These are phyloP conservation scores for Drosophila gunungcola DNA, from an alignment of 1,140 invertebrate genomes.

Conservation along the genomic window DNA sequence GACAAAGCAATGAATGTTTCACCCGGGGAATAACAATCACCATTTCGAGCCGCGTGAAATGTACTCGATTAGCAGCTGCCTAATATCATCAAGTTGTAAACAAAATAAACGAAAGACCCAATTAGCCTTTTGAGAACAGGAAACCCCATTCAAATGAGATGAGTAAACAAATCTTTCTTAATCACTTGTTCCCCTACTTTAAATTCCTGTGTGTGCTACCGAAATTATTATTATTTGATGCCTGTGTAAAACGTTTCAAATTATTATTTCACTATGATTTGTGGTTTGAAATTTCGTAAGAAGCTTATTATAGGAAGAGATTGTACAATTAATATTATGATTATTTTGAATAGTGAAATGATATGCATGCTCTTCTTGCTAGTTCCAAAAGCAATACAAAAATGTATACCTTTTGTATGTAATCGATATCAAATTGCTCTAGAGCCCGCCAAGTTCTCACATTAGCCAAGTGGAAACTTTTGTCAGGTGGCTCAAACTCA, in stretches of 20 bases:
- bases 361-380: too few relatives aligned
- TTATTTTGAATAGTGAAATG: too few relatives aligned
- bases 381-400: neutral
- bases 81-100: constrained; percentile 42
- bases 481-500: constrained; percentile 57
- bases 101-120: constrained; percentile 30
- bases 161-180: constrained; percentile 39
- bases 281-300: too few relatives aligned
- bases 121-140: constrained; percentile 31
- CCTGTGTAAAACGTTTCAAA: neutral
- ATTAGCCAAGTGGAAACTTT: constrained; percentile 60
- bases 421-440: constrained; percentile 13
- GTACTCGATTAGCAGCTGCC: constrained; percentile 46
- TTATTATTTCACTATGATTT: neutral
- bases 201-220: neutral
- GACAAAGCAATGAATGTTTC: constrained; percentile 23
- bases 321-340: too few relatives aligned
- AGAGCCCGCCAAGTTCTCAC: constrained; percentile 37
- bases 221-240: constrained; percentile 16
- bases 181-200: constrained; percentile 15
- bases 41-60: constrained; percentile 41
- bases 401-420: neutral
- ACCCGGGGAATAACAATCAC: constrained; percentile 15
- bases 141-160: constrained; percentile 23
- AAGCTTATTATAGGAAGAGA: too few relatives aligned